A percentile compares a stretch with the other conserved stretches of the same genome.
phyloP scores from a whole-genome alignment of 2,888 invertebrate species.

The Seira ritae region DNA sequence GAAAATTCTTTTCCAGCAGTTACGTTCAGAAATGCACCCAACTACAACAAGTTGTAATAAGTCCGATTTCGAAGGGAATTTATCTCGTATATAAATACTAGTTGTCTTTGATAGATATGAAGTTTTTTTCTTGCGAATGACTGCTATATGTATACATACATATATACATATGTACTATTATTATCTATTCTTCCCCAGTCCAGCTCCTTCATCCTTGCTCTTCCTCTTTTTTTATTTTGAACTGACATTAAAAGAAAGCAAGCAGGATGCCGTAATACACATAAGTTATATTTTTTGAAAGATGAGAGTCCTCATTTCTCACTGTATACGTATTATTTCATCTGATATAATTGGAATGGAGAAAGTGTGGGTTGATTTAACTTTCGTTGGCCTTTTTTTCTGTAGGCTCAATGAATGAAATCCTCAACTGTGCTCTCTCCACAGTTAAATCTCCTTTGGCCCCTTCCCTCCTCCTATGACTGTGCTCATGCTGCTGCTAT shows the following conservation, averaged over 20 bases:
- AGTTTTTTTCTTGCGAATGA: slow-evolving; percentile 21
- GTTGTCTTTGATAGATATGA: slow-evolving; percentile 51
- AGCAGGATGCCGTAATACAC: not conserved
- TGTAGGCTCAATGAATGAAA: slow-evolving; percentile 66
- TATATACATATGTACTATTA: not conserved
- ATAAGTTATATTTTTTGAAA: not conserved
- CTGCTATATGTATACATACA: not conserved
- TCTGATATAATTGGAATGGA: slow-evolving; percentile 62
- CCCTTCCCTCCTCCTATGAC: not conserved
- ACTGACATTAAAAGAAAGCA: slow-evolving; percentile 24
- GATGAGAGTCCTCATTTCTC: slow-evolving; percentile 41
- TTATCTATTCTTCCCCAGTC: not conserved
- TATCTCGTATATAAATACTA: slow-evolving; percentile 51
- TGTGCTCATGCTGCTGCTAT: not conserved
- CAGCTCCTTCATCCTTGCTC: not conserved
- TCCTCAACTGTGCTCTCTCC: slow-evolving; percentile 44
- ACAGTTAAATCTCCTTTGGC: slow-evolving; percentile 29
- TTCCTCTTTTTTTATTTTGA: not conserved
- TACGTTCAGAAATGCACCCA: slow-evolving; percentile 46
- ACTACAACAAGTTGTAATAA: slow-evolving; percentile 57
- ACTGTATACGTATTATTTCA: slow-evolving; percentile 37
- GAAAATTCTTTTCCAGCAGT: slow-evolving; percentile 53
- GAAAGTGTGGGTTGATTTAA: slow-evolving; percentile 63
- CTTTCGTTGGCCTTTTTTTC: slow-evolving; percentile 69
- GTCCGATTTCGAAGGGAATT: slow-evolving; percentile 40